Conservation (phyloP, 1,140 invertebrate genomes). For the Ooceraea biroi region DNA sequence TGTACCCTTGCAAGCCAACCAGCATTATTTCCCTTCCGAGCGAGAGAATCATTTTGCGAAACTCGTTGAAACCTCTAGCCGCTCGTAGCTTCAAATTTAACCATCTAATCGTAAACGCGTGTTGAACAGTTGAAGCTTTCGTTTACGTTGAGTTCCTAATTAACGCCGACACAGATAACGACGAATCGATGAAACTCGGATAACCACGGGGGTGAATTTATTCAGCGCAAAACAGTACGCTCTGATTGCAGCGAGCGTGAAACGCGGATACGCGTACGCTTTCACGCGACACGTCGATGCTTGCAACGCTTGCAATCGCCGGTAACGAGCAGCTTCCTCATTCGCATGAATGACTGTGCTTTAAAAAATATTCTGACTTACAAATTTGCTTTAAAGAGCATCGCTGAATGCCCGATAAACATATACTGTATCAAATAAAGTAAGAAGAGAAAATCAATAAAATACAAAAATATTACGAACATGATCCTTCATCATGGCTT, state of each 20-base stretch:
- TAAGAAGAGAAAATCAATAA: background rate
- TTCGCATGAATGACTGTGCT: background rate
- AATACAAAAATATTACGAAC: background rate
- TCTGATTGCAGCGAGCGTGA: background rate
- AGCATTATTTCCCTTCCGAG: background rate
- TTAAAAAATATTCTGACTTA: conserved; percentile 4
- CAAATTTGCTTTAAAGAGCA: too few species aligned
- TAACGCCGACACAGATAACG: background rate
- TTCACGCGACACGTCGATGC: background rate
- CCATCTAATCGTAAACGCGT: background rate
- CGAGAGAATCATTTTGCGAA: background rate
- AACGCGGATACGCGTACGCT: background rate
- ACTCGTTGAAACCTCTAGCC: background rate
- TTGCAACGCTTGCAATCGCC: background rate
- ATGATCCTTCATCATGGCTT: conserved; percentile 16
- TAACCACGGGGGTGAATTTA: conserved; percentile 7
- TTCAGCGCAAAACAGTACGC: conserved; percentile 37
- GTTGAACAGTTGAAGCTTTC: conserved; percentile 7
- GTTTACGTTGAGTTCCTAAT: conserved; percentile 24
- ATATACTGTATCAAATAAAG: conserved; percentile 14
- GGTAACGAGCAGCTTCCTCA: background rate
- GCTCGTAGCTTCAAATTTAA: background rate
- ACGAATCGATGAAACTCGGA: conserved; percentile 46
- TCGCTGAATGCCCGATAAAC: too few species aligned
- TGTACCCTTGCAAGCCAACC: background rate